Evolutionary conservation across 2,888 invertebrate genomes (phyloP), one percentile per base, ranked within the genome.

Genomic region (Yponomeuta evonymella): DNA sequence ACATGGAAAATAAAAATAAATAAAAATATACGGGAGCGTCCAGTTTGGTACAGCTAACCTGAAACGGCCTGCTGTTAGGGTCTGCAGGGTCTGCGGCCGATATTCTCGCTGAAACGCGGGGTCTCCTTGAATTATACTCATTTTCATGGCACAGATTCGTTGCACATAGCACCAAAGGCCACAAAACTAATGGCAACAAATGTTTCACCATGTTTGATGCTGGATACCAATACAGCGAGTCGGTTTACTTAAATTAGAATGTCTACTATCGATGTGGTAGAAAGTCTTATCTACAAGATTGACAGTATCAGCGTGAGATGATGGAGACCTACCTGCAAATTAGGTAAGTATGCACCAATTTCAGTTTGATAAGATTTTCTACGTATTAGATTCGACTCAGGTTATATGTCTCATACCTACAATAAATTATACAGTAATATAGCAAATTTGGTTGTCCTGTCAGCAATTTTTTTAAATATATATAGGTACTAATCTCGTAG

Each of bases 21-120:
- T 23, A 23, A 23, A 23, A 23, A 23, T 23, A 23, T 0, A 23
- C 1, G 1, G 1, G 1, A 23, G 23, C 23, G 23, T 23, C 23
- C 23, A 23, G 0, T 23, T 23, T 23, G 23, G 23, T 23, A 23
- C 23, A 23, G 0, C 23, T 23, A 23, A 90, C 91, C 83, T 91
- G 90, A 76, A 86, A 92, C 2, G 91, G 90, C 70, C 91, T 83
- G 0, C 84, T 81, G 70, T 87, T 82, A 12, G 79, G 79, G 72
- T 86, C 84, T 12, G 81, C 79, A 3, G 78, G 81, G 0, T 77
- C 82, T 0, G 89, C 91, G 0, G 82, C 86, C 0, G 75, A 75
- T 70, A 91, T 85, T 72, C 89, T 83, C 0, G 79, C 73, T 66
- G 43, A 51, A 12, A 9, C 30, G 29, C 51, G 0, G 11, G 76